Evolutionary conservation across 2,113 vertebrate species (phyloP).

Genomic region (rabbit (Oryctolagus cuniculus)): mOryCun1.1 NC_091438.1:47330501-47331000

Average conservation of each 20-base stretch:
- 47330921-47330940: conserved; percentile 96
- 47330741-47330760: conserved; percentile 50
- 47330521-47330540: conserved; percentile 13
- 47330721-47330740: conserved; percentile 37
- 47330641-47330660: conserved; percentile 56
- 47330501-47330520: conserved; percentile 19
- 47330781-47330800: conserved; percentile 55
- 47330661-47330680: conserved; percentile 49
- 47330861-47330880: conserved; percentile 82
- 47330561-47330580: conserved; percentile 40
- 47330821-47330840: conserved; percentile 41
- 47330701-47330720: conserved; percentile 47
- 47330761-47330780: conserved; percentile 49
- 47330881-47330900: conserved; percentile 86
- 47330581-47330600: conserved; percentile 55
- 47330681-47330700: conserved; percentile 51
- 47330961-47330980: conserved; percentile 93
- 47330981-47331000: conserved; percentile 97
- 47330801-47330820: conserved; percentile 46
- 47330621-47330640: conserved; percentile 61
- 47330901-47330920: conserved; percentile 95
- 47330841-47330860: conserved; percentile 71
- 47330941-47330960: conserved; percentile 96
- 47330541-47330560: conserved; percentile 39
- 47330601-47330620: conserved; percentile 58